Evolutionary conservation across 2,113 vertebrate species (phyloP), one percentile per base, ranked within the genome.

Genomic region (Myrmecophaga tridactyla): DNA sequence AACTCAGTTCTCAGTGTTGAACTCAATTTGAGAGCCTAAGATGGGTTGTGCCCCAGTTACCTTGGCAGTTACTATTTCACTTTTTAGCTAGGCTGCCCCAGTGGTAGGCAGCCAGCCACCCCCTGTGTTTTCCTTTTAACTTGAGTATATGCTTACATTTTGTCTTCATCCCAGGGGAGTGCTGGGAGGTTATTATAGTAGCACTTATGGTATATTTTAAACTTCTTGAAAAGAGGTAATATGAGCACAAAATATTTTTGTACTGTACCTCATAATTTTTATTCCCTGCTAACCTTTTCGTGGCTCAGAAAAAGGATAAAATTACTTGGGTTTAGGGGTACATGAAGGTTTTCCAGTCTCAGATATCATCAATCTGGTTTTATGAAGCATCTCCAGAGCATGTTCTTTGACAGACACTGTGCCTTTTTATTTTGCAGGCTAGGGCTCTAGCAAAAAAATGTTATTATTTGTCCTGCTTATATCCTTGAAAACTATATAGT

Each of bases 1-100:
- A 92, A 62, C 56, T 87, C 60, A 75, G 7, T 86, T 88, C 48
- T 81, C 34, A 85, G 81, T 69, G 77, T 85, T 92, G 95, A 94
- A 94, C 94, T 92, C 95, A 48, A 41, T 95, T 83, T 90, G 56
- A 86, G 84, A 87, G 80, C 87, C 95, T 95, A 14, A 70, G 77
- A 46, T 91, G 86, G 83, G 83, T 53, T 92, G 93, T 82, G 92
- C 41, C 34, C 91, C 69, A 81, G 7, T 86, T 93, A 41, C 73
- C 76, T 48, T 43, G 25, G 89, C 91, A 87, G 90, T 53, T 81
- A 72, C 69, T 15, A 4, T 89, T 62, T 72, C 29, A 5, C 34
- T 83, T 58, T 90, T 60, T 62, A n/a, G 89, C 31, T 84, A 67
- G n/a, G 82, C 29, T 39, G 43, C 69, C 76, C 80, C 36, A 43